Percentiles rank a stretch among this genome's conserved stretches.
Evolutionary conservation across 2,888 invertebrate species (phyloP).

Genomic region (Synergus laeviventris): DNA sequence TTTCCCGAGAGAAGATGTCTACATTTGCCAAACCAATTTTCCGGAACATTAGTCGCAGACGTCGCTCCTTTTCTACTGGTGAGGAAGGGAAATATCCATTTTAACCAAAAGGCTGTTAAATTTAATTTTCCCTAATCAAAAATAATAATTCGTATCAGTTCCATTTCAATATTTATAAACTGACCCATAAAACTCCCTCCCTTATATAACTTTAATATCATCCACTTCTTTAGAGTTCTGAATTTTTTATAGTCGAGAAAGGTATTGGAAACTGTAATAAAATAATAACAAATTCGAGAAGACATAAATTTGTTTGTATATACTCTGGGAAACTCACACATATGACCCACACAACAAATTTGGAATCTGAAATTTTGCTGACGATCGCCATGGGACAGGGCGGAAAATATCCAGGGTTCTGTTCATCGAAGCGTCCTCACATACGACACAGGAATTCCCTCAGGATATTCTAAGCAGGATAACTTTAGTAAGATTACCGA

Average conservation of each 20-base stretch:
- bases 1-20: conserved; percentile 68
- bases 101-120: background rate
- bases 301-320: background rate
- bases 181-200: background rate
- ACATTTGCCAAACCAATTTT: conserved; percentile 72
- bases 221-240: background rate
- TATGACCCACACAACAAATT: conserved; percentile 61
- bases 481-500: conserved; percentile 66
- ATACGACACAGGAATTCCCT: conserved; percentile 66
- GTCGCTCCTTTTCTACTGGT: conserved; percentile 56
- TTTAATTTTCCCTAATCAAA: background rate
- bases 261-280: background rate
- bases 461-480: conserved; percentile 64
- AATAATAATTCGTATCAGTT: no score
- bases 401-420: conserved; percentile 68
- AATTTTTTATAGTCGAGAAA: background rate
- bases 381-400: conserved; percentile 70
- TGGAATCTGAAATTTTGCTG: conserved; percentile 71
- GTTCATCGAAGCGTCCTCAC: conserved; percentile 69
- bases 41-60: conserved; percentile 73
- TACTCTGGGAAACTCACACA: conserved; percentile 49
- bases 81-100: conserved; percentile 38
- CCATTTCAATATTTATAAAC: no score
- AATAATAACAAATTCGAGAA: no score
- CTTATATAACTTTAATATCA: no score